Percentiles rank a stretch among this genome's conserved stretches.
Conservation (phyloP, 2,888 invertebrate species). For the Troglohyphantes excavatus region DNA sequence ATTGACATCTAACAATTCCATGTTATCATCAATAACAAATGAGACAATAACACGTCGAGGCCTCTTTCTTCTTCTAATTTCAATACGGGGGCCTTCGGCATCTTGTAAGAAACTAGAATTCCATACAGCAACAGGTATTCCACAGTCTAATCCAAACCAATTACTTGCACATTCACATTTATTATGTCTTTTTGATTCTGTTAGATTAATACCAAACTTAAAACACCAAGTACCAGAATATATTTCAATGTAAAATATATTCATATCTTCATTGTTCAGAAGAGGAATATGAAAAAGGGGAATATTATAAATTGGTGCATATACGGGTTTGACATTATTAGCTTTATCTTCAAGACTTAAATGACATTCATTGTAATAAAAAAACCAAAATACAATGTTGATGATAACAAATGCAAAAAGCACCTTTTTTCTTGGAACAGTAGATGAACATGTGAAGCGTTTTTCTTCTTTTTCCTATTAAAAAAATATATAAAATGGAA, state of each 20-base stretch:
- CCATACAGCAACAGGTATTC: slow-evolving; percentile 77
- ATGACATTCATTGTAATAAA: slow-evolving; percentile 38
- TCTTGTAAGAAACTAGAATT: slow-evolving; percentile 70
- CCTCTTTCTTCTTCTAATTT: slow-evolving; percentile 61
- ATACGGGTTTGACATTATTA: neutral
- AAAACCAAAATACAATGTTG: slow-evolving; percentile 53
- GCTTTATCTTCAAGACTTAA: slow-evolving; percentile 5
- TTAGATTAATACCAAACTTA: slow-evolving; percentile 40
- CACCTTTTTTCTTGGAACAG: slow-evolving; percentile 46
- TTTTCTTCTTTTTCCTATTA: slow-evolving; percentile 68
- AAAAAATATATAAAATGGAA: slow-evolving; percentile 4
- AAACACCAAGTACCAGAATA: slow-evolving; percentile 65
- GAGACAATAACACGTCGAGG: slow-evolving; percentile 71
- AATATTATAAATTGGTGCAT: slow-evolving; percentile 51
- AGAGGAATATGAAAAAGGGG: slow-evolving; percentile 71
- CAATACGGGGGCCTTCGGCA: slow-evolving; percentile 49
- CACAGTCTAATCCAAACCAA: slow-evolving; percentile 78
- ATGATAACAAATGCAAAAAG: slow-evolving; percentile 49
- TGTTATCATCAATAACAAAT: slow-evolving; percentile 53
- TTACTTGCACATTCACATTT: slow-evolving; percentile 59
- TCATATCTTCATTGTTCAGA: slow-evolving; percentile 61
- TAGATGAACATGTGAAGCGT: slow-evolving; percentile 23
- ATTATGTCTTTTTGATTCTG: slow-evolving; percentile 27
- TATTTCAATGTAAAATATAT: slow-evolving; percentile 64
- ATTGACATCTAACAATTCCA: slow-evolving; percentile 64